Percentiles rank a stretch among this genome's conserved stretches.
Conservation (phyloP, 2,797 vertebrate genomes). For the Tiaroga cobitis region DNA sequence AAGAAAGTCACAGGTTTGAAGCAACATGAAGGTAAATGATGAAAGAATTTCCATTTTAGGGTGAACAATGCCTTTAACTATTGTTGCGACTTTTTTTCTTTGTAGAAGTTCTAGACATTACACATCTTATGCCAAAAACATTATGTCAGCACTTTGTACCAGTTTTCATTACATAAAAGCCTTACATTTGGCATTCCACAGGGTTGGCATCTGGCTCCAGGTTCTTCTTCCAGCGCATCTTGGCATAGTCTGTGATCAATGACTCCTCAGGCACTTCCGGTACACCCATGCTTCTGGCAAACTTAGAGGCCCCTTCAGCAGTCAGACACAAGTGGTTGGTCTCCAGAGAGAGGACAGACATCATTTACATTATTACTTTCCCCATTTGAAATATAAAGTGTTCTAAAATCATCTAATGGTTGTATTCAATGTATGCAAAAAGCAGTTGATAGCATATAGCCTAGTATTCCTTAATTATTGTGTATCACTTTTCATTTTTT, state of each 20-base stretch:
- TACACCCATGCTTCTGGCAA: conserved; percentile 86
- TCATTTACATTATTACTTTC: background rate
- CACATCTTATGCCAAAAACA: conserved; percentile 4
- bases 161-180: conserved; percentile 34
- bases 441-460: background rate
- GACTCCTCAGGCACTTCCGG: conserved; percentile 81
- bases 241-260: conserved; percentile 85
- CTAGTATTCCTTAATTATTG: background rate
- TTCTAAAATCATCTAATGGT: background rate
- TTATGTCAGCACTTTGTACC: conserved; percentile 41
- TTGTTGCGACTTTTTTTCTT: background rate
- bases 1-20: background rate
- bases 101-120: conserved; percentile 16
- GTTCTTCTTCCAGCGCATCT: conserved; percentile 84
- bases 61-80: background rate
- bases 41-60: background rate
- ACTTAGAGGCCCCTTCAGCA: conserved; percentile 83
- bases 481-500: background rate
- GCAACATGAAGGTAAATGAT: background rate
- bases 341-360: conserved; percentile 71
- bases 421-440: background rate
- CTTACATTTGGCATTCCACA: conserved; percentile 82
- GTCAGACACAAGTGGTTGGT: conserved; percentile 89
- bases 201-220: conserved; percentile 73
- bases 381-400: background rate